A percentile compares a stretch with the other conserved stretches of the same genome.
These are phyloP conservation scores for Autographa pulchrina DNA, from an alignment of 2,888 invertebrate genomes.

Conservation along the genomic window DNA sequence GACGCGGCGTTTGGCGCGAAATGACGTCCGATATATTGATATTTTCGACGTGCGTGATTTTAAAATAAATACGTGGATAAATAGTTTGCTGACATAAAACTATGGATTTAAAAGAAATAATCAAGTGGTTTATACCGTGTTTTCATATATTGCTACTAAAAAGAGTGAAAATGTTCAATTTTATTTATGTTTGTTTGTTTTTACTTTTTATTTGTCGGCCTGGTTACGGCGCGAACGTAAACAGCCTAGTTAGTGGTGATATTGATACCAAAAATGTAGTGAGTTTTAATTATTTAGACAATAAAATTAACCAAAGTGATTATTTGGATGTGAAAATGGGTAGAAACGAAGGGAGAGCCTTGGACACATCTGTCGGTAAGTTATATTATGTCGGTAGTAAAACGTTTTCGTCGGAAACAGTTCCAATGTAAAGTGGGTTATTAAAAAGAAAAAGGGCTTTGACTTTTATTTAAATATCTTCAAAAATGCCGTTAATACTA, in stretches of 20 bases:
- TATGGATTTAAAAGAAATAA: slow-evolving; percentile 87
- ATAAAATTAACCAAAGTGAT: slow-evolving; percentile 66
- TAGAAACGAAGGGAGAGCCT: slow-evolving; percentile 23
- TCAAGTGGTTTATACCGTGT: slow-evolving; percentile 87
- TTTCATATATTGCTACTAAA: slow-evolving; percentile 77
- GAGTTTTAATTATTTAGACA: slow-evolving; percentile 51
- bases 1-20: slow-evolving; percentile 68
- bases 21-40: slow-evolving; percentile 63
- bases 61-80: slow-evolving; percentile 19
- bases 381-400: background rate
- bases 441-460: too few relatives aligned
- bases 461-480: too few relatives aligned
- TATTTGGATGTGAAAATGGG: slow-evolving; percentile 34
- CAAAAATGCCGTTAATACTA: too few relatives aligned
- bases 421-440: too few relatives aligned
- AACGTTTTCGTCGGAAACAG: too few relatives aligned
- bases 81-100: slow-evolving; percentile 55
- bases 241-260: slow-evolving; percentile 60
- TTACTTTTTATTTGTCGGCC: slow-evolving; percentile 76
- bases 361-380: slow-evolving; percentile 47
- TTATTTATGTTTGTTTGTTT: slow-evolving; percentile 75
- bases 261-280: slow-evolving; percentile 68
- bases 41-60: slow-evolving; percentile 24
- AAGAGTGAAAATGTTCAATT: slow-evolving; percentile 66
- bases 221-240: slow-evolving; percentile 67